Conservation (phyloP, 2,113 vertebrate genomes). For the Platysternon megacephalum region DNA sequence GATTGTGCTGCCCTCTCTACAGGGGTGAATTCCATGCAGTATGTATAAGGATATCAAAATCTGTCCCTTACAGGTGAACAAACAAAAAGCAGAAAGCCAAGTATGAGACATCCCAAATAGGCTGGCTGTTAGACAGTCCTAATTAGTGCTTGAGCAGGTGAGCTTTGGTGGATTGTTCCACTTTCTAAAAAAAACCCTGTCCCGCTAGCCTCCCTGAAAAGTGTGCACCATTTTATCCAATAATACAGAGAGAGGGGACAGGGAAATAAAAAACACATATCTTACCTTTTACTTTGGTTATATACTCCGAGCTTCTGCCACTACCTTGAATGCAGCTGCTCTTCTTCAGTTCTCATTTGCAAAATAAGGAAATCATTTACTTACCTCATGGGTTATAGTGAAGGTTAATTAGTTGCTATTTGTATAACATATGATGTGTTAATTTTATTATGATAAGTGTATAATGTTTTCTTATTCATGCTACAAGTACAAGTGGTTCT, state of each 20-base stretch:
- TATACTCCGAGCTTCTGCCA: not conserved
- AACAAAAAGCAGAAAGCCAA: not conserved
- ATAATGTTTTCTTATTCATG: fast-evolving
- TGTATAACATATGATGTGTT: fast-evolving
- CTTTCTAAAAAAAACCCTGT: not conserved
- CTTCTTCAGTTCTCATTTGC: not conserved
- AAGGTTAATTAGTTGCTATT: not conserved
- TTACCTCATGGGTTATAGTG: not conserved
- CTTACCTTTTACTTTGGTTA: not conserved
- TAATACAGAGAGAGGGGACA: not conserved
- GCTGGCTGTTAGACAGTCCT: not conserved
- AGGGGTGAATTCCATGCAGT: not conserved
- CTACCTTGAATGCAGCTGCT: not conserved
- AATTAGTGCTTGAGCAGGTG: not conserved
- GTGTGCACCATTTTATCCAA: not conserved
- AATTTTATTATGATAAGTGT: not conserved
- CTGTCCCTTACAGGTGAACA: not conserved
- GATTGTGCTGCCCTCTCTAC: not conserved
- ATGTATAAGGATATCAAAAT: not conserved
- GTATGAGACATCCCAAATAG: not conserved
- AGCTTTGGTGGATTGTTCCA: not conserved
- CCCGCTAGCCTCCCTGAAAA: not conserved
- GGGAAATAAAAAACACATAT: not conserved
- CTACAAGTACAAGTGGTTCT: not conserved
- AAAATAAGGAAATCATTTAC: not conserved